Evolutionary conservation across 2,888 invertebrate species (phyloP).

Genomic region (Atherix ibis): DNA sequence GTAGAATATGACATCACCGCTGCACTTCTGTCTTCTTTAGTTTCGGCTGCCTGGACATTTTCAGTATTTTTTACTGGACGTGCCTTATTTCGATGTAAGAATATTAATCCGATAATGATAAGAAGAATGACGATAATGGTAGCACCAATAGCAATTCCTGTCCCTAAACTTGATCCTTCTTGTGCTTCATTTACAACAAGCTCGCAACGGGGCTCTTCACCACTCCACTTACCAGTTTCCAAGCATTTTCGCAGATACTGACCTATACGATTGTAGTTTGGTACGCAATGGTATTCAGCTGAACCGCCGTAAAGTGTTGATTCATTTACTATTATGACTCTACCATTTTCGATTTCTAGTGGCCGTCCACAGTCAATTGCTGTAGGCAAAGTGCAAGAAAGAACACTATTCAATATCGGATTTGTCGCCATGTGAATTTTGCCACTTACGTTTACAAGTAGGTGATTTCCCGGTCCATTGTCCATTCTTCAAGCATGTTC

Average conservation of each 20-base stretch:
- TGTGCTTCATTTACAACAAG: constrained; percentile 51
- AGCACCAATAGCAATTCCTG: constrained; percentile 70
- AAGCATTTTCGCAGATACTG: constrained; percentile 69
- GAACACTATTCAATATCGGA: no score
- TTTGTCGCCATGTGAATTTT: no score
- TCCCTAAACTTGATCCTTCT: constrained; percentile 54
- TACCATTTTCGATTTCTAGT: constrained; percentile 63
- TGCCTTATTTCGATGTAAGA: constrained; percentile 66
- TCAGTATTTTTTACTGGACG: constrained; percentile 78
- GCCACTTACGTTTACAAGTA: constrained; percentile 57
- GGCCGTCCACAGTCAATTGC: constrained; percentile 76
- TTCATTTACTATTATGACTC: constrained; percentile 71
- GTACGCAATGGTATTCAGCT: constrained; percentile 79
- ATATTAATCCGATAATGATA: constrained; percentile 61
- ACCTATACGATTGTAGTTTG: constrained; percentile 66
- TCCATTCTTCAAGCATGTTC: constrained; percentile 61
- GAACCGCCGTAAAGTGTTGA: constrained; percentile 70
- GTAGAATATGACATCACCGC: constrained; percentile 82
- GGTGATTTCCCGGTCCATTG: constrained; percentile 69
- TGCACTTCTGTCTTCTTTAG: constrained; percentile 73
- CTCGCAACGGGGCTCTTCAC: constrained; percentile 72
- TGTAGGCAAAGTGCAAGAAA: no score
- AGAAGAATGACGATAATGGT: constrained; percentile 66
- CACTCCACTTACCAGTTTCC: constrained; percentile 75
- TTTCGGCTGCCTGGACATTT: constrained; percentile 71